Conservation (phyloP, 2,888 invertebrate genomes). For the Lamellibrachia columna region DNA sequence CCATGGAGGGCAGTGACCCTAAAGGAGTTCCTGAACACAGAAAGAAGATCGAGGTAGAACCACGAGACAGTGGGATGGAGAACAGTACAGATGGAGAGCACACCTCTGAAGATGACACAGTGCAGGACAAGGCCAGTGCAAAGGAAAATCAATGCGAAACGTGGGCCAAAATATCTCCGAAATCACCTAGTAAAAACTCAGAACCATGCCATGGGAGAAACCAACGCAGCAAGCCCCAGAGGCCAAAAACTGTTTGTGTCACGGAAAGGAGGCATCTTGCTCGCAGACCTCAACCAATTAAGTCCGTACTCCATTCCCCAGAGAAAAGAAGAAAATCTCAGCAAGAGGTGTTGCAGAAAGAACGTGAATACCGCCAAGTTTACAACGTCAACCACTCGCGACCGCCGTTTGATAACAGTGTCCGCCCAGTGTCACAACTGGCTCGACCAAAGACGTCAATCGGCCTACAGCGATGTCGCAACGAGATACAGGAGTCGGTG, state of each 20-base stretch:
- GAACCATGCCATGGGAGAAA: not conserved
- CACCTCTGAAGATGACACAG: not conserved
- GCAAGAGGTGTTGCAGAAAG: not conserved
- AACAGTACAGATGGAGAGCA: not conserved
- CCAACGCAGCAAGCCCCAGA: not conserved
- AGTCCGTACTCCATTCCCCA: not conserved
- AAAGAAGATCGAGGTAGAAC: slow-evolving; percentile 1
- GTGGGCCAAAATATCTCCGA: not conserved
- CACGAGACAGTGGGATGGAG: not conserved
- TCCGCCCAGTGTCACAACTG: not conserved
- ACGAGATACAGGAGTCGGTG: slow-evolving; percentile 42
- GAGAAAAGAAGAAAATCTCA: not conserved
- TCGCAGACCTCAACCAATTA: not conserved
- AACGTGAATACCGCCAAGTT: too few relatives aligned
- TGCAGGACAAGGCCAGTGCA: not conserved
- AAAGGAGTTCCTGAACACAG: not conserved
- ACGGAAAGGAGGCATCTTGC: not conserved
- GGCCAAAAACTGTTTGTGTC: not conserved
- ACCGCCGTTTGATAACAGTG: not conserved
- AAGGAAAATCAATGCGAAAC: not conserved
- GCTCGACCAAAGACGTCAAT: not conserved
- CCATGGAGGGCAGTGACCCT: not conserved
- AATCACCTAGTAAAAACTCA: not conserved
- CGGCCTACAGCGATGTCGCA: slow-evolving; percentile 25
- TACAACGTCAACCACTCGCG: not conserved